These are phyloP conservation scores for Rhagophthalmus giganteus DNA, from an alignment of 2,888 invertebrate genomes.

Conservation along the genomic window DNA sequence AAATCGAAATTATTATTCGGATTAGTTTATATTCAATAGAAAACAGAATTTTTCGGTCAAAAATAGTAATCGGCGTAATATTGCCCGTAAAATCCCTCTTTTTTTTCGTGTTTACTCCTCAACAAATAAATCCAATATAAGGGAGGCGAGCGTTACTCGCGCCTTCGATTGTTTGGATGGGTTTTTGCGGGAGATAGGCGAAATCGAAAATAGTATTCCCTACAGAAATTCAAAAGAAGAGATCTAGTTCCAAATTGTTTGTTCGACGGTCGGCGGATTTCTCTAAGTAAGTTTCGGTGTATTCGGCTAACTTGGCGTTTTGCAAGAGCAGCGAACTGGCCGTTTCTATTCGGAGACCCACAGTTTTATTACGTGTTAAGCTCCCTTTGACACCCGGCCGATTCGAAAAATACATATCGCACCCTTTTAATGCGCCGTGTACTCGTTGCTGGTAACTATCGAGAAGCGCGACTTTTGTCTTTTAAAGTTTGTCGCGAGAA, in stretches of 20 bases:
- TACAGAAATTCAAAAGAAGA: slow-evolving; percentile 21
- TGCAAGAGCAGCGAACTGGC: slow-evolving; percentile 18
- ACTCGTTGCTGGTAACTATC: slow-evolving; percentile 14
- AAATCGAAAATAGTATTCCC: slow-evolving; percentile 25
- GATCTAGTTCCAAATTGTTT: too few relatives aligned
- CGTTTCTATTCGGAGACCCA: slow-evolving; percentile 21
- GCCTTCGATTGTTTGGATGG: too few relatives aligned
- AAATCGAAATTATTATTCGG: too few relatives aligned
- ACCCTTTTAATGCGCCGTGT: slow-evolving; percentile 25
- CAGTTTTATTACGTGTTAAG: slow-evolving; percentile 28
- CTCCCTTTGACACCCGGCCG: slow-evolving; percentile 27
- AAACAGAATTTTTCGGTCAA: too few relatives aligned
- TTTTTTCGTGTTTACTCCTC: too few relatives aligned
- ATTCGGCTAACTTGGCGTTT: slow-evolving; percentile 27
- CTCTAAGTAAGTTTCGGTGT: slow-evolving; percentile 39
- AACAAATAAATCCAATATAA: too few relatives aligned
- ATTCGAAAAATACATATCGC: slow-evolving; percentile 26
- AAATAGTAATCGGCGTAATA: too few relatives aligned
- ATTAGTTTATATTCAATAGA: too few relatives aligned
- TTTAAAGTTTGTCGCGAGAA: slow-evolving; percentile 7
- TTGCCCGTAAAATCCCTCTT: too few relatives aligned
- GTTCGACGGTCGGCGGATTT: slow-evolving; percentile 22
- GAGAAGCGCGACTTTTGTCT: background rate
- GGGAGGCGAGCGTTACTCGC: too few relatives aligned
- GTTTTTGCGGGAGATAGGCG: too few relatives aligned